Evolutionary conservation across 2,888 invertebrate species (phyloP).

Genomic region (Pollenia amentaria): DNA sequence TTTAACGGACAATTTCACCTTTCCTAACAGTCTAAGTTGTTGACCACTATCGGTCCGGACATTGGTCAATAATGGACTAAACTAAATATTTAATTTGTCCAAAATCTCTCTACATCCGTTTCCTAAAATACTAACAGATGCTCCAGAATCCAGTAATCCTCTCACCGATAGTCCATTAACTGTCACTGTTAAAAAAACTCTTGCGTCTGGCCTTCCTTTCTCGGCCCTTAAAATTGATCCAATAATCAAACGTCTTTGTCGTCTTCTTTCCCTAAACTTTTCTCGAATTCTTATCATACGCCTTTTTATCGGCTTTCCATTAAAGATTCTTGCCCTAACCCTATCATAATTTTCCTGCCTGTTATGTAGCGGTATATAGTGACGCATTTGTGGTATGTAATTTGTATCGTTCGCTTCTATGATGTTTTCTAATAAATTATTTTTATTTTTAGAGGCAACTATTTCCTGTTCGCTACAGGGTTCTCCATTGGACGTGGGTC

Average conservation of each 20-base stretch:
- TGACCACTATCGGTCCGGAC: conserved; percentile 43
- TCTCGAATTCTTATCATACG: conserved; percentile 1
- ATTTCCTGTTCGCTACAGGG: no score
- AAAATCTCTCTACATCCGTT: conserved; percentile 39
- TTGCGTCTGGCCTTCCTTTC: background rate
- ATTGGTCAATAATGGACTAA: background rate
- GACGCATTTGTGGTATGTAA: no score
- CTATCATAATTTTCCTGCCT: no score
- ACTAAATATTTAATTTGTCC: background rate
- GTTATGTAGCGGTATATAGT: no score
- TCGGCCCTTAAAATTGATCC: background rate
- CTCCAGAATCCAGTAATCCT: conserved; percentile 39
- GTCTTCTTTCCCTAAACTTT: background rate
- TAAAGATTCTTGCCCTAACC: no score
- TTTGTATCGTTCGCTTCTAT: no score
- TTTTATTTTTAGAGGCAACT: no score
- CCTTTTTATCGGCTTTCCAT: no score
- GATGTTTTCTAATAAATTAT: no score
- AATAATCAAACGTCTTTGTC: background rate
- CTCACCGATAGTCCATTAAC: background rate
- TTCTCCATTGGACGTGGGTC: no score
- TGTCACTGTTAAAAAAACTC: background rate
- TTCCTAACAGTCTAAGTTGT: conserved; percentile 31
- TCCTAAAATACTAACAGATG: conserved; percentile 30
- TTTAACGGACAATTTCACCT: conserved; percentile 12